phyloP scores from a whole-genome alignment of 2,888 invertebrate genomes.

The Euproctis similis region DNA sequence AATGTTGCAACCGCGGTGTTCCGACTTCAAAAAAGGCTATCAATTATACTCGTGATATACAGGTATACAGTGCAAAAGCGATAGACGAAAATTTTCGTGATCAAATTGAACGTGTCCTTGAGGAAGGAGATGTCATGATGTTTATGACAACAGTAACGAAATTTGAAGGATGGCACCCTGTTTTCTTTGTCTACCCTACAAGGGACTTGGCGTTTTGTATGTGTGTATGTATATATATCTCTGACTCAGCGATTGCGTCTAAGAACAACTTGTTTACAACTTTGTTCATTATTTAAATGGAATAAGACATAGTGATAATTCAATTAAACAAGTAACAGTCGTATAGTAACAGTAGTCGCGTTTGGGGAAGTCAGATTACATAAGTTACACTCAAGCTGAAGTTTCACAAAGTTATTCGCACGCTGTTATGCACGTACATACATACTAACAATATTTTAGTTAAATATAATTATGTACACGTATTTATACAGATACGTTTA shows the following conservation, averaged over 20 bases:
- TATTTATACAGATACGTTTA: not conserved
- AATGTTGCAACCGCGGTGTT: constrained; percentile 10
- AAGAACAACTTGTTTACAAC: constrained; percentile 29
- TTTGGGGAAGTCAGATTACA: constrained; percentile 25
- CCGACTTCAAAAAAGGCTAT: no score
- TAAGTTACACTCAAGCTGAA: constrained; percentile 17
- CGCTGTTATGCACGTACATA: constrained; percentile 18
- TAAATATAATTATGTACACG: constrained; percentile 9
- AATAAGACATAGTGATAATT: constrained; percentile 47
- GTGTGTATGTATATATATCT: constrained; percentile 10
- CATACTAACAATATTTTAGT: constrained; percentile 18
- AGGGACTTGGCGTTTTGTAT: no score
- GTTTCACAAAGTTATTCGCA: constrained; percentile 16
- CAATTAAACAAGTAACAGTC: constrained; percentile 42
- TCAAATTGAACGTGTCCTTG: no score
- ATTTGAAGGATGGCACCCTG: no score
- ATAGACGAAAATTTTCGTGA: no score
- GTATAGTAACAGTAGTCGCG: constrained; percentile 34
- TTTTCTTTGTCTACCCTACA: no score
- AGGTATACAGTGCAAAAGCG: no score
- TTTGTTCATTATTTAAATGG: constrained; percentile 50
- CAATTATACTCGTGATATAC: no score
- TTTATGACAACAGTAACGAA: no score
- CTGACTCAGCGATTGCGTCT: constrained; percentile 13
- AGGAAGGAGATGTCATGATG: no score